Base-by-base conservation (phyloP, 2,113 vertebrate genomes). In the Pyrgilauda ruficollis region DNA sequence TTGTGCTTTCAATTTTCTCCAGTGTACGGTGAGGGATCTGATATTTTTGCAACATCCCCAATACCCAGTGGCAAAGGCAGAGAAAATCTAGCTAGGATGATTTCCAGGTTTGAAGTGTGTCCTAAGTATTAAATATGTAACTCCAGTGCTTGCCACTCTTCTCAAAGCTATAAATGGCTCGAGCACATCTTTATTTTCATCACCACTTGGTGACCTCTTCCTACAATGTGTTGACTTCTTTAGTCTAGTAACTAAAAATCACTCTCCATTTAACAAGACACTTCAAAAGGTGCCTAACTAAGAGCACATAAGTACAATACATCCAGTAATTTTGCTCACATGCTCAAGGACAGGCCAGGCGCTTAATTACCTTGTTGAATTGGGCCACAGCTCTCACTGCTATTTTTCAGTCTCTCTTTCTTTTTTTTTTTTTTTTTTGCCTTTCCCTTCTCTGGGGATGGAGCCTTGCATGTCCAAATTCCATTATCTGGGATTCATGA, bases 401-500 rank as follows among this genome's bases (percentile, higher is more conserved):
- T 88, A 31, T 87, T 96, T 89, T 96, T 69, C 87, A 82, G 82
- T 21, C 7, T 50, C 23, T 70, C 7, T 56, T 21, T 39, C 11
- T 68, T 55, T 55, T 69, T 75, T 80, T 59, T 90, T 58, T 70
- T 90, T 35, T 81, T 80, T 56, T 28, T 41, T 41, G 13, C 47
- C 30, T 92, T 87, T 81, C 56, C 23, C 49, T 62, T 61, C 81
- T 92, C 85, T 87, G 33, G 67, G 62, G 89, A 95, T 87, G 61
- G 93, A 89, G 88, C 68, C 90, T 93, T 87, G 70, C 87, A 73
- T 61, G 84, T 94, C 94, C 95, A 96, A 84, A 93, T 84, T 94
- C 92, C 87, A 94, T 96, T 95, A 97, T 96, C 94, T 93, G 70
- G 91, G 89, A 96, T 91, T 95, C 82, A 62, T 88, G 95, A 96